A percentile compares a stretch with the other conserved stretches of the same genome.
phyloP scores from a whole-genome alignment of 2,113 vertebrate genomes.

The Lichenostomus cassidix region DNA sequence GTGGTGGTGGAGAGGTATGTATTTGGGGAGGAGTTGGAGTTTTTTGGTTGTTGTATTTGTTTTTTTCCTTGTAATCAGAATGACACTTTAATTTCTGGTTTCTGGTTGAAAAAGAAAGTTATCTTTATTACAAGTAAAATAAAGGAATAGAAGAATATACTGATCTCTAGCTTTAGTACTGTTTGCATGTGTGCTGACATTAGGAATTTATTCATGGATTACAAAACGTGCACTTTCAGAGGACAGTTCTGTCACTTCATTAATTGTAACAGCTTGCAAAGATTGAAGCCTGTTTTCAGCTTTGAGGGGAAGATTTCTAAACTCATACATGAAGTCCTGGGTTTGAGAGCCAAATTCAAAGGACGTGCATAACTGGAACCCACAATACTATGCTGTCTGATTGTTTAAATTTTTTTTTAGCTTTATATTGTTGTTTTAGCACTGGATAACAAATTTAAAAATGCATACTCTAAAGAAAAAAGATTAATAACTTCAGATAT shows the following conservation, averaged over 20 bases:
- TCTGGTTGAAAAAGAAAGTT: background rate
- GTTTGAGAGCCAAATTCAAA: conserved; percentile 1
- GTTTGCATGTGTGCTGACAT: background rate
- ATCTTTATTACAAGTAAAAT: background rate
- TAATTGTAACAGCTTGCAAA: conserved; percentile 1
- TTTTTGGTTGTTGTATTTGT: background rate
- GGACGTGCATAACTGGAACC: background rate
- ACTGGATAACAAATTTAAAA: background rate
- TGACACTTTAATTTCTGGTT: background rate
- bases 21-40: background rate
- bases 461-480: conserved; percentile 24
- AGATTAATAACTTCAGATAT: conserved; percentile 9
- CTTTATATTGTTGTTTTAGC: background rate
- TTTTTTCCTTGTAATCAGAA: background rate
- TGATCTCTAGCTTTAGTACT: background rate
- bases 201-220: background rate
- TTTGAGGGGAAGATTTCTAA: background rate
- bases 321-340: background rate
- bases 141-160: background rate
- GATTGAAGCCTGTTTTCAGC: background rate
- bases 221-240: background rate
- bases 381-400: background rate
- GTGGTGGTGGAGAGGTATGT: background rate
- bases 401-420: background rate
- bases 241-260: background rate